Percentiles rank a stretch among this genome's conserved stretches.
Evolutionary conservation across 2,113 vertebrate species (phyloP).

Genomic region (Myrmecophaga tridactyla): DNA sequence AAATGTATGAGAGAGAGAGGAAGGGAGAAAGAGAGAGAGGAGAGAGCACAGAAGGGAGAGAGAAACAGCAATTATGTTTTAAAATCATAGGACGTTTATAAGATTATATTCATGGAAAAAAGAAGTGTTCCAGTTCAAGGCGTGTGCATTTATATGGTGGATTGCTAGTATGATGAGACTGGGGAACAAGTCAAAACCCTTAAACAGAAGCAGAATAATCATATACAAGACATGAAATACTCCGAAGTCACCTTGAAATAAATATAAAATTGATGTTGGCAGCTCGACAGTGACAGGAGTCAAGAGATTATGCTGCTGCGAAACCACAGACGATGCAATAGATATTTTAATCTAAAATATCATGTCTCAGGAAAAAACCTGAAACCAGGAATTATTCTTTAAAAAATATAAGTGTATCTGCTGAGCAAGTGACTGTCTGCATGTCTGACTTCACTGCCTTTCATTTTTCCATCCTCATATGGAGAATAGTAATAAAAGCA

Average conservation of each 20-base stretch:
- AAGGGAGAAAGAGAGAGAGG: not conserved
- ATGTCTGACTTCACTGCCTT: conserved; percentile 9
- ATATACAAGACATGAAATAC: conserved; percentile 45
- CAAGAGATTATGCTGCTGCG: conserved; percentile 44
- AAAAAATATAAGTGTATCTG: conserved; percentile 28
- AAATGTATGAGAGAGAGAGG: not conserved
- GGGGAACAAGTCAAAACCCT: conserved; percentile 33
- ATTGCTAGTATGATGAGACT: not conserved
- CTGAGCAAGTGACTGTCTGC: not conserved
- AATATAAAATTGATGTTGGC: conserved; percentile 69
- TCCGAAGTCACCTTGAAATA: conserved; percentile 71
- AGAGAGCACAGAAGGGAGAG: not conserved
- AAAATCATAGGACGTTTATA: not conserved
- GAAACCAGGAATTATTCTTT: conserved; percentile 44
- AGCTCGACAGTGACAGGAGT: conserved; percentile 47
- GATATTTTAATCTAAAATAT: conserved; percentile 69
- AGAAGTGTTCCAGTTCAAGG: conserved; percentile 36
- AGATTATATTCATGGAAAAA: conserved; percentile 47
- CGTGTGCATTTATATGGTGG: not conserved
- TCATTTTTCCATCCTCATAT: not conserved
- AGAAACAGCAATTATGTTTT: not conserved
- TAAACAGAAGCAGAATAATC: conserved; percentile 44
- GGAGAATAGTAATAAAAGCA: conserved; percentile 10
- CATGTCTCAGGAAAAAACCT: conserved; percentile 34
- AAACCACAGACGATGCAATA: conserved; percentile 58